Percentiles rank a stretch among this genome's conserved stretches.
These are phyloP conservation scores for Linyphia triangularis DNA, from an alignment of 2,888 invertebrate species.

Conservation along the genomic window DNA sequence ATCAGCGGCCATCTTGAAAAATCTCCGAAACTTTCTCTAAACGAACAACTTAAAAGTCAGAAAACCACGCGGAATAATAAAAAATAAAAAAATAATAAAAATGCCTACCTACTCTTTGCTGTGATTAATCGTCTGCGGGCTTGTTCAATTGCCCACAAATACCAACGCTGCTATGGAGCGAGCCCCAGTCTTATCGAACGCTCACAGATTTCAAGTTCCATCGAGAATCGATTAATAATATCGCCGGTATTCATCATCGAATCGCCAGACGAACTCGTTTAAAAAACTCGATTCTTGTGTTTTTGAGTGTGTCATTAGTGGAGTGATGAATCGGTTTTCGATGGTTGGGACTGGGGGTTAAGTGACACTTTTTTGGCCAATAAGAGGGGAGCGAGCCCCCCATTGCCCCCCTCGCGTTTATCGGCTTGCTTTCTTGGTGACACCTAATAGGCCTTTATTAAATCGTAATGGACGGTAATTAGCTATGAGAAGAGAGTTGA, in stretches of 20 bases:
- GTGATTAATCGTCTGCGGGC: conserved; percentile 61
- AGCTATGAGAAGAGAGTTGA: neutral
- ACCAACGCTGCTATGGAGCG: conserved; percentile 43
- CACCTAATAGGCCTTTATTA: conserved; percentile 68
- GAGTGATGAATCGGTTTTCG: conserved; percentile 71
- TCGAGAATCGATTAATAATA: conserved; percentile 74
- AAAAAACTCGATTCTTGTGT: conserved; percentile 37
- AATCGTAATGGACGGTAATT: conserved; percentile 62
- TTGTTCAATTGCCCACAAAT: conserved; percentile 68
- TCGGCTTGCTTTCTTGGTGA: conserved; percentile 6
- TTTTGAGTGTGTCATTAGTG: conserved; percentile 67
- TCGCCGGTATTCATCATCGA: conserved; percentile 73
- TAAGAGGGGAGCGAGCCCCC: no score
- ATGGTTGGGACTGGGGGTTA: conserved; percentile 62
- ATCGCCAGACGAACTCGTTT: conserved; percentile 36
- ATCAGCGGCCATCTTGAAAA: neutral
- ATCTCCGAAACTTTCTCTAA: no score
- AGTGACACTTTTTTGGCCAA: conserved; percentile 68
- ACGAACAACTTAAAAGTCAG: conserved; percentile 3
- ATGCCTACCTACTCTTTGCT: conserved; percentile 13
- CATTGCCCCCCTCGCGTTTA: no score
- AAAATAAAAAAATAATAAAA: conserved; percentile 17
- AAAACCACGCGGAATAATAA: neutral
- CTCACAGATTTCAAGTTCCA: conserved; percentile 67
- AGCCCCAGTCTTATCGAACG: conserved; percentile 69